Conservation (phyloP, 2,797 vertebrate species). For the Acanthiza pusilla region DNA sequence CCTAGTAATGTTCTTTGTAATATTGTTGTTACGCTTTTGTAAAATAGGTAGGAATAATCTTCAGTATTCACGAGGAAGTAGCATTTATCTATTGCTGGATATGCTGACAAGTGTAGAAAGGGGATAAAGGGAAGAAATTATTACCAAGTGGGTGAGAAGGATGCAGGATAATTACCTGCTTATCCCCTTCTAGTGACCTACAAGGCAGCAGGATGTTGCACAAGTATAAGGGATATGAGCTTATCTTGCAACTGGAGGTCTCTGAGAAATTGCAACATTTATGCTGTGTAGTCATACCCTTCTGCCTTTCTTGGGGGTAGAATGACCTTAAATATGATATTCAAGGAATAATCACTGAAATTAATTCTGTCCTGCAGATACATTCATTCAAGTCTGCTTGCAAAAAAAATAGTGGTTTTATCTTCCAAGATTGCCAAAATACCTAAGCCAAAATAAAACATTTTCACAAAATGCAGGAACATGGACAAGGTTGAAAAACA, state of each 20-base stretch:
- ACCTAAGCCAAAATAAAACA: background rate
- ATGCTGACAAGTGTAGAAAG: background rate
- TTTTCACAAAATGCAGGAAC: background rate
- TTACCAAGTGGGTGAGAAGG: background rate
- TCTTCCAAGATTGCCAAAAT: background rate
- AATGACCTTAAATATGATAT: background rate
- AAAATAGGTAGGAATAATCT: background rate
- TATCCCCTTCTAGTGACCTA: background rate
- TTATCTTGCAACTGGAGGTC: background rate
- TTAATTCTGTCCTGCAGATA: background rate
- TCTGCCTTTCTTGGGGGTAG: background rate
- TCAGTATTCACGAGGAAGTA: background rate
- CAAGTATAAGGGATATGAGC: background rate
- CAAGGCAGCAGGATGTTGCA: background rate
- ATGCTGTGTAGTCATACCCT: background rate
- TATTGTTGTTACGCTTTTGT: background rate
- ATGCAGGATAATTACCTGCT: background rate
- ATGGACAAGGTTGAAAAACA: background rate
- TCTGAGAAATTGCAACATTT: background rate
- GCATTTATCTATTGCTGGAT: background rate
- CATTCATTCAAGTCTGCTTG: background rate
- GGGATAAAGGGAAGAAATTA: background rate
- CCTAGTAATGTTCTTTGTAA: background rate
- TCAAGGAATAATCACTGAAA: background rate
- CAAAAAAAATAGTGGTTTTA: background rate